A percentile compares a stretch with the other conserved stretches of the same genome.
phyloP scores from a whole-genome alignment of 2,113 vertebrate species.

The Choloepus hoffmanni region DNA sequence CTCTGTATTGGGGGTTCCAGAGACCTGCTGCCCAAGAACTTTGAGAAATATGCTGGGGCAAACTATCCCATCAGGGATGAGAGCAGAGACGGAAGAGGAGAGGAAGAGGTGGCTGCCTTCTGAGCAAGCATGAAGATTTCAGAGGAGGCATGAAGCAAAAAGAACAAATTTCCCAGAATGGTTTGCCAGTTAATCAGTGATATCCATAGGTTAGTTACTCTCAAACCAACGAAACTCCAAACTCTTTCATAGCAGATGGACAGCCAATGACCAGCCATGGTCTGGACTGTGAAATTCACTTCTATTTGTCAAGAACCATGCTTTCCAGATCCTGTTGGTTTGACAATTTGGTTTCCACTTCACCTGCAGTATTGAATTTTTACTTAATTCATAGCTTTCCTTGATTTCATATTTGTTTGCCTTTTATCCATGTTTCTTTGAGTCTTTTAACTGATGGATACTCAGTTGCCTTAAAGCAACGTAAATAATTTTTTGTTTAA shows the following conservation, averaged over 20 bases:
- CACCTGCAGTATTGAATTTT: slow-evolving; percentile 85
- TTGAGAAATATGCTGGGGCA: too few species aligned
- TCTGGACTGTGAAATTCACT: slow-evolving; percentile 89
- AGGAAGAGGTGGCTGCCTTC: slow-evolving; percentile 91
- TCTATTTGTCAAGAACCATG: slow-evolving; percentile 82
- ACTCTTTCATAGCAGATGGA: slow-evolving; percentile 95
- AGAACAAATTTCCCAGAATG: slow-evolving; percentile 93
- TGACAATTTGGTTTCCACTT: slow-evolving; percentile 82
- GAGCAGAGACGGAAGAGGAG: slow-evolving; percentile 89
- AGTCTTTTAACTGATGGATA: slow-evolving; percentile 83
- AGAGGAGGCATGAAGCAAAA: slow-evolving; percentile 89
- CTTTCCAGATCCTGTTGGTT: slow-evolving; percentile 83
- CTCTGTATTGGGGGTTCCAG: too few species aligned
- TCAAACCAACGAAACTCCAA: slow-evolving; percentile 97
- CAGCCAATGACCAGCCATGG: slow-evolving; percentile 88
- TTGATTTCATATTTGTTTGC: slow-evolving; percentile 84
- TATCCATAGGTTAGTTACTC: slow-evolving; percentile 98
- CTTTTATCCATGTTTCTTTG: slow-evolving; percentile 86
- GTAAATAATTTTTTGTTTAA: too few species aligned
- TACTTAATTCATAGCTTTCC: slow-evolving; percentile 83
- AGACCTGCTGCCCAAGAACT: too few species aligned
- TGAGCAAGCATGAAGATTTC: slow-evolving; percentile 86
- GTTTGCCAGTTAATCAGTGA: slow-evolving; percentile 94
- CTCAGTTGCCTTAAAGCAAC: slow-evolving; percentile 83
- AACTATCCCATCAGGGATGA: too few species aligned